Conservation (phyloP, 2,797 vertebrate species). For the Cyprinella venusta region DNA sequence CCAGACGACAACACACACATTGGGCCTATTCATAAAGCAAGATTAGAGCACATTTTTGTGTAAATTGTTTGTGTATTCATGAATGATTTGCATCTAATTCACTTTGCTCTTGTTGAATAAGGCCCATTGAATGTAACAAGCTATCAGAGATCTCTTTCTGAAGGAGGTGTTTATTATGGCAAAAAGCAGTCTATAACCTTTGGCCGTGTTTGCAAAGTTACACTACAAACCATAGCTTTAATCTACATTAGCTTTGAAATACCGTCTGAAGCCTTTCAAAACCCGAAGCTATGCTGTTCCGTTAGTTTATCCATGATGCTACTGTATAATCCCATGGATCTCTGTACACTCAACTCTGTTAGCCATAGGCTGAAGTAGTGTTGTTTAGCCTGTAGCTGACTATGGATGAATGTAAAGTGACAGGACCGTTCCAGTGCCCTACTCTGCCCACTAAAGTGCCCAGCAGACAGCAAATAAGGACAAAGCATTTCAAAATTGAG, state of each 20-base stretch:
- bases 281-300: conserved; percentile 23
- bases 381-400: conserved; percentile 40
- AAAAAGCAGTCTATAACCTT: conserved; percentile 7
- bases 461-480: conserved; percentile 26
- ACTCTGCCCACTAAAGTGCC: conserved; percentile 9
- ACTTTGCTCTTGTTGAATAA: background rate
- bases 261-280: conserved; percentile 6
- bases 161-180: background rate
- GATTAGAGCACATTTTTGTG: background rate
- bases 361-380: conserved; percentile 18
- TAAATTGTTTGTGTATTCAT: conserved; percentile 7
- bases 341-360: conserved; percentile 15
- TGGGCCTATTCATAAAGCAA: background rate
- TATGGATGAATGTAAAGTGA: conserved; percentile 31
- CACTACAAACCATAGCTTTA: conserved; percentile 4
- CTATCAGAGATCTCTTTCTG: conserved; percentile 11
- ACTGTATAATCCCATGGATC: background rate
- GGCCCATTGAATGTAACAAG: background rate
- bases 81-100: background rate
- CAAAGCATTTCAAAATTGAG: conserved; percentile 16
- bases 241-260: conserved; percentile 17
- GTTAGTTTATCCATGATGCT: conserved; percentile 23
- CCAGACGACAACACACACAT: background rate
- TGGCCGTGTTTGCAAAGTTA: background rate
- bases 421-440: conserved; percentile 42